Evolutionary conservation across 2,888 invertebrate species (phyloP).

Genomic region (Lacanobia oleracea): DNA sequence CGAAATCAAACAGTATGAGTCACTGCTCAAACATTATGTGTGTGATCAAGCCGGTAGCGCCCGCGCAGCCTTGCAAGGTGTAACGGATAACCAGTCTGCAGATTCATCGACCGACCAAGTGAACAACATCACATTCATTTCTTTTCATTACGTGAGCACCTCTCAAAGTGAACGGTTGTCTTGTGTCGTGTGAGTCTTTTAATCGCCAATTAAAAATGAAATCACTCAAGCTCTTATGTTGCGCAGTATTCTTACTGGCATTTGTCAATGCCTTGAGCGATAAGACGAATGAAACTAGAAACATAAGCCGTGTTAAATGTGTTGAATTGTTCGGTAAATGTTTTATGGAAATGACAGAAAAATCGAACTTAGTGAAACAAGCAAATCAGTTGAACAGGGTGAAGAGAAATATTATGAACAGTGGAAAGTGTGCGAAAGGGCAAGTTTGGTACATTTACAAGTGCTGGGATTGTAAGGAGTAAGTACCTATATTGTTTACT

Average conservation of each 20-base stretch:
- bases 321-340: conserved; percentile 18
- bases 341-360: conserved; percentile 12
- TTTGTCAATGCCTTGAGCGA: neutral
- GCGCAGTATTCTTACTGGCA: conserved; percentile 12
- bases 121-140: conserved; percentile 5
- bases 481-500: conserved; percentile 15
- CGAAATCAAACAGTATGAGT: conserved; percentile 21
- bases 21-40: conserved; percentile 12
- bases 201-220: conserved; percentile 33
- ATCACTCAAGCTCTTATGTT: neutral
- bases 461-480: conserved; percentile 44
- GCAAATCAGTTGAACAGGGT: neutral
- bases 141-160: neutral
- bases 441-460: conserved; percentile 22
- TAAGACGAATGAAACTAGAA: neutral
- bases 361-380: neutral
- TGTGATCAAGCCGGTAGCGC: conserved; percentile 9
- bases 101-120: conserved; percentile 9
- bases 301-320: conserved; percentile 12
- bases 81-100: conserved; percentile 30
- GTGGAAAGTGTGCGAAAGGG: conserved; percentile 27
- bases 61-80: conserved; percentile 9
- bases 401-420: conserved; percentile 34
- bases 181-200: neutral
- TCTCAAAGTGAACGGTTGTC: conserved; percentile 13